These are phyloP conservation scores for Saccostrea glomerata DNA, from an alignment of 1,140 invertebrate genomes.

Conservation along the genomic window DNA sequence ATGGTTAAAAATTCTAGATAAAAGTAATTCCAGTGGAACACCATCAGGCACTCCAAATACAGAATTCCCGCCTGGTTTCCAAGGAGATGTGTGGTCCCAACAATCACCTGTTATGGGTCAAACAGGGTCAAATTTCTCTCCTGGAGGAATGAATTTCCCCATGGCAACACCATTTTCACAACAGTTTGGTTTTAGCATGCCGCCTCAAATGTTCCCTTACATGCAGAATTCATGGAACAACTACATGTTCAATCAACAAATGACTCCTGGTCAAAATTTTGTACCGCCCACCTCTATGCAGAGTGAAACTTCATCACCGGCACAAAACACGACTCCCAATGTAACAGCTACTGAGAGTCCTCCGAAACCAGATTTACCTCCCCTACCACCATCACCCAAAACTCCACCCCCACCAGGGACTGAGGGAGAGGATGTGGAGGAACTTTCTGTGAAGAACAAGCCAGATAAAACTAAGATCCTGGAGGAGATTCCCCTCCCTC, in stretches of 20 bases:
- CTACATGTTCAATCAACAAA: conserved; percentile 47
- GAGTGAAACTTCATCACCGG: conserved; percentile 1
- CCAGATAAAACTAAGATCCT: conserved; percentile 45
- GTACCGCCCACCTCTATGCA: not conserved
- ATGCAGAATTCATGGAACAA: conserved; percentile 51
- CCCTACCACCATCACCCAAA: conserved; percentile 47
- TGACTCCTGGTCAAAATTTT: conserved; percentile 28
- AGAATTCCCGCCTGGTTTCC: conserved; percentile 24
- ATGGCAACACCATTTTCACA: conserved; percentile 54
- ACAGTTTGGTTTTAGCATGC: conserved; percentile 51
- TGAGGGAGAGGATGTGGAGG: conserved; percentile 52
- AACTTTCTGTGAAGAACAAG: conserved; percentile 24
- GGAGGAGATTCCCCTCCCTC: conserved; percentile 59
- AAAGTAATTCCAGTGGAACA: conserved; percentile 24
- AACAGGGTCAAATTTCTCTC: conserved; percentile 26
- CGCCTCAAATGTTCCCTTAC: conserved; percentile 55
- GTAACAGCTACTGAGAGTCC: conserved; percentile 51
- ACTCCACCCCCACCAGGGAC: conserved; percentile 63
- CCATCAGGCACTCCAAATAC: conserved; percentile 28
- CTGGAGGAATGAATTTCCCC: conserved; percentile 54
- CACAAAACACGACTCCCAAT: conserved; percentile 23
- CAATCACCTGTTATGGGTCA: conserved; percentile 37
- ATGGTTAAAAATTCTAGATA: too few species aligned
- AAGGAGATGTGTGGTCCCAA: conserved; percentile 26
- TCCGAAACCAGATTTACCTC: conserved; percentile 51